Base-by-base conservation (phyloP, 2,888 invertebrate genomes). In the Sinodicranocentrus sp. region DNA sequence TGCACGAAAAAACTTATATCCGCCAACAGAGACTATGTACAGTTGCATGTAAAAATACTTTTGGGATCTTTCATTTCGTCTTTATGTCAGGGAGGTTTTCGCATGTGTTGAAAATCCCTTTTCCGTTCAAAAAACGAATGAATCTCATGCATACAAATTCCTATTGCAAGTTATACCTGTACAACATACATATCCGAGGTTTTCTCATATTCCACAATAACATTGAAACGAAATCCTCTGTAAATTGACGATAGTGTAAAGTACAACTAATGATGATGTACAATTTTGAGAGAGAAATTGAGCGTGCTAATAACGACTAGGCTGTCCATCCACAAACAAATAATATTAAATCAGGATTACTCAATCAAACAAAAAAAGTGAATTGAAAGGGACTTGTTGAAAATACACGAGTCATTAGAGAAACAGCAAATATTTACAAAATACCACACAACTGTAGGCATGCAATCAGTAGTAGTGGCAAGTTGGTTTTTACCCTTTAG, bases 281-380 rank as follows among this genome's bases (percentile, higher is more conserved):
- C 19, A 26, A 78, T 59, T 70, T 70, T 48, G 2, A 6, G 6
- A 19, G n/a, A 44, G 70, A 70, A 68, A 78, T 70, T 59, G 68
- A 68, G 59, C 77, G 70, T 61, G 33, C 8, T 63, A 28, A 63
- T 28, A 33, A 28, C 33, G 19, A n/a, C n/a, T n/a, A n/a, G n/a
- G 6, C 17, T 3, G 33, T 33, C 17, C 28, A 8, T 33, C 17
- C 28, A 33, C 77, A 73, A 72, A 48, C 71, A 75, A 82, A 57
- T 65, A 54, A 44, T 71, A 82, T 82, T 82, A 75, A 82, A 80
- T 80, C 52, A 72, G 73, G 17, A 80, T 80, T 72, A 75, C 82
- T 73, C 73, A 68, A 82, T 73, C 73, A 73, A 57, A 39, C 54
- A 26, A 61, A 61, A 26, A 61, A 57, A 57, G 17, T n/a, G n/a